Conservation (phyloP, 2,797 vertebrate genomes). For the Falco naumanni region DNA sequence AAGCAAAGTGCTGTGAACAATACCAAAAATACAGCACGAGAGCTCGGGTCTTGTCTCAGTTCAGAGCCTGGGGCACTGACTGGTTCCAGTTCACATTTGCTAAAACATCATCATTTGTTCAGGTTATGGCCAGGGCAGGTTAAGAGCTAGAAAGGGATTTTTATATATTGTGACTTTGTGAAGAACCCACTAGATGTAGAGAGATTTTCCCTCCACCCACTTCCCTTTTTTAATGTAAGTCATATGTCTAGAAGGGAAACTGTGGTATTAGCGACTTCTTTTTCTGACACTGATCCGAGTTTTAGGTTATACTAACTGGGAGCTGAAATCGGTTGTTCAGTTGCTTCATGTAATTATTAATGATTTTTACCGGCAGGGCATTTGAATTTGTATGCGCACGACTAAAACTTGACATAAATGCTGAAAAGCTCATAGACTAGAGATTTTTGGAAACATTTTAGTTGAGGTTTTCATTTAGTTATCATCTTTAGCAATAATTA, state of each 20-base stretch:
- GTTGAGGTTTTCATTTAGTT: background rate
- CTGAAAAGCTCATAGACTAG: background rate
- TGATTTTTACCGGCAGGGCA: constrained; percentile 17
- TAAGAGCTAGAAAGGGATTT: background rate
- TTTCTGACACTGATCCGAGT: background rate
- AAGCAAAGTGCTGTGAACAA: background rate
- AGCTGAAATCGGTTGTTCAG: constrained; percentile 13
- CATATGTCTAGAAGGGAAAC: constrained; percentile 18
- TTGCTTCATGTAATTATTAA: background rate
- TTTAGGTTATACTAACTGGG: background rate
- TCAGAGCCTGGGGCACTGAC: background rate
- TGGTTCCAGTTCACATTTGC: background rate
- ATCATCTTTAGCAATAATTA: background rate
- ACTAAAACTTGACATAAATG: background rate
- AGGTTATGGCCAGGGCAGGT: background rate
- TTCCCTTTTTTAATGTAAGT: background rate
- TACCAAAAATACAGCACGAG: background rate
- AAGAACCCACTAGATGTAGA: background rate
- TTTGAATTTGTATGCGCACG: background rate
- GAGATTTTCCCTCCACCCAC: background rate
- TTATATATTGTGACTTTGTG: background rate
- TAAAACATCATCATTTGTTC: fast-evolving
- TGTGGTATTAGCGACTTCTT: constrained; percentile 7
- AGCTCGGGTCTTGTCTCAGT: background rate
- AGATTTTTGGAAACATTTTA: background rate